These are phyloP conservation scores for Hydropotes inermis DNA, from an alignment of 2,113 vertebrate genomes.

Conservation along the genomic window DNA sequence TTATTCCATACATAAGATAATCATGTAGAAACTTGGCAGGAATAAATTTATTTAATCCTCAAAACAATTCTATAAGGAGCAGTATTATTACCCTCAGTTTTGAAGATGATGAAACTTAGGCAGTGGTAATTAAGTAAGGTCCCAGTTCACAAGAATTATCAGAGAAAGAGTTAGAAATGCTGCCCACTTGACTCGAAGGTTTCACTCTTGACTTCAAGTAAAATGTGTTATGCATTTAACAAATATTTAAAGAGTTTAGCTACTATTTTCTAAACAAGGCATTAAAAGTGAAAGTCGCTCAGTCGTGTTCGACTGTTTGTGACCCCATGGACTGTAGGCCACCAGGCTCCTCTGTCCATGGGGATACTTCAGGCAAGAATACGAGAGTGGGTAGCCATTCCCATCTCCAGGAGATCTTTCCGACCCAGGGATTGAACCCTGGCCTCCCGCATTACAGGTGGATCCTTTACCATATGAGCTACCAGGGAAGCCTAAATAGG, in stretches of 20 bases:
- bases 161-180: not conserved
- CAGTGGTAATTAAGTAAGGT: not conserved
- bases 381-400: not conserved
- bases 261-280: not conserved
- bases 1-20: not conserved
- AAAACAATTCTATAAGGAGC: not conserved
- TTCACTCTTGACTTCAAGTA: not conserved
- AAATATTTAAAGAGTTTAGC: not conserved
- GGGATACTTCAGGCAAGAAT: not conserved
- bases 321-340: not conserved
- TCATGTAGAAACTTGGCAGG: not conserved
- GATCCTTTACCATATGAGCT: not conserved
- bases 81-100: not conserved
- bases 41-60: slow-evolving; percentile 6
- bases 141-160: not conserved
- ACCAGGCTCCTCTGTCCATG: not conserved
- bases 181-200: not conserved
- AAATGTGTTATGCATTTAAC: not conserved
- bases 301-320: not conserved
- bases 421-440: not conserved
- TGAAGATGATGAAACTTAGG: not conserved
- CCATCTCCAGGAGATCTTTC: not conserved
- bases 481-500: not conserved
- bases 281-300: not conserved
- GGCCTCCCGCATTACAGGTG: not conserved